A percentile compares a stretch with the other conserved stretches of the same genome.
Conservation (phyloP, 2,113 vertebrate genomes). For the Callipepla squamata region DNA sequence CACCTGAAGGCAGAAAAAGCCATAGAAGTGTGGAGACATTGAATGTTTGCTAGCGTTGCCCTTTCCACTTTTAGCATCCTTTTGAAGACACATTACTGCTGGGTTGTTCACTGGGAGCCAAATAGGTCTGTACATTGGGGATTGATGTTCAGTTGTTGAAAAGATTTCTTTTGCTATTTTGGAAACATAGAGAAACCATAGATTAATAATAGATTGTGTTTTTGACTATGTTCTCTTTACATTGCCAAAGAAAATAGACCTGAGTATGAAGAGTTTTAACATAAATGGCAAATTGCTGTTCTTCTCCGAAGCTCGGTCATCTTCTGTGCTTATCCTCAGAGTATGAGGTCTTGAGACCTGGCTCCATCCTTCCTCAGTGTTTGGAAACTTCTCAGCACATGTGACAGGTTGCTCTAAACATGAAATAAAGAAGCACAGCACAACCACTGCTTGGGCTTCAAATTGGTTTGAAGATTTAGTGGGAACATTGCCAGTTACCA, state of each 20-base stretch:
- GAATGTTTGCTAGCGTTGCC: not conserved
- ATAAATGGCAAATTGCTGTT: not conserved
- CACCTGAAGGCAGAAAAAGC: conserved; percentile 10
- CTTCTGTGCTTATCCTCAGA: not conserved
- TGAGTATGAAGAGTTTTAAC: not conserved
- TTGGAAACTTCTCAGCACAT: not conserved
- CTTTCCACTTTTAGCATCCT: not conserved
- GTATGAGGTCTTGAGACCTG: not conserved
- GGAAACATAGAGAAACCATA: not conserved
- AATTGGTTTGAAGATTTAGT: not conserved
- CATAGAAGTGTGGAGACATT: not conserved
- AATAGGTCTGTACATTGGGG: not conserved
- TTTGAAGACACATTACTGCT: not conserved
- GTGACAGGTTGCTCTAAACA: not conserved
- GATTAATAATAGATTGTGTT: not conserved
- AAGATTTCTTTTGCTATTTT: not conserved
- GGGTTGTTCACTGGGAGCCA: not conserved
- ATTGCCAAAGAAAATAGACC: not conserved
- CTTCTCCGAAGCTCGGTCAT: not conserved
- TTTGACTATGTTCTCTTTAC: not conserved
- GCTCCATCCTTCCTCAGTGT: not conserved
- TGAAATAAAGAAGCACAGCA: not conserved
- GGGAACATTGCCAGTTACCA: not conserved
- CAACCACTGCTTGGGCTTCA: not conserved
- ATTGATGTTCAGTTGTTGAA: not conserved